Conservation (phyloP, 2,888 invertebrate species). For the Lasiommata megera region DNA sequence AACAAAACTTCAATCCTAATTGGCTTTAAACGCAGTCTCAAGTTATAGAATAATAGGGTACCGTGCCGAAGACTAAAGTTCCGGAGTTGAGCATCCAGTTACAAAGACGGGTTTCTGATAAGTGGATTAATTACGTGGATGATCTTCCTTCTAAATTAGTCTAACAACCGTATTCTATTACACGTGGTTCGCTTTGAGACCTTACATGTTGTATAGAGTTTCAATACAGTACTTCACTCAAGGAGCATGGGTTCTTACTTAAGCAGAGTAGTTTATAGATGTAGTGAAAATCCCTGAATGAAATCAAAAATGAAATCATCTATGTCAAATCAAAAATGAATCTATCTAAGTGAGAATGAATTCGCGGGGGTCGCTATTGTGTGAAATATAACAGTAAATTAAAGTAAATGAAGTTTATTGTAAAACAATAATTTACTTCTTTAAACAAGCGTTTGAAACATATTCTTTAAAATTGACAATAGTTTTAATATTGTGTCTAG, state of each 20-base stretch:
- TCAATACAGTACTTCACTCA: neutral
- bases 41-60: slow-evolving; percentile 23
- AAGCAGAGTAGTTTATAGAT: neutral
- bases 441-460: too few relatives aligned
- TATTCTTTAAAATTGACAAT: too few relatives aligned
- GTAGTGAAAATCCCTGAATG: too few relatives aligned
- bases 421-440: too few relatives aligned
- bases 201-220: slow-evolving; percentile 12
- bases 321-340: too few relatives aligned
- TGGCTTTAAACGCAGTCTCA: slow-evolving; percentile 16
- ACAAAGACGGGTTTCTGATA: slow-evolving; percentile 63
- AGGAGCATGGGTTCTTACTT: slow-evolving; percentile 2
- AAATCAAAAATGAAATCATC: too few relatives aligned
- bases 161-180: slow-evolving; percentile 61
- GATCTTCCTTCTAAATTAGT: slow-evolving; percentile 70
- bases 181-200: slow-evolving; percentile 34
- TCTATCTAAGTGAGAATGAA: too few relatives aligned
- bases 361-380: too few relatives aligned
- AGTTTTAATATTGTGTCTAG: too few relatives aligned
- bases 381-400: too few relatives aligned
- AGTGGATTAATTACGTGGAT: slow-evolving; percentile 76
- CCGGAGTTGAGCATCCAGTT: slow-evolving; percentile 52
- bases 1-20: slow-evolving; percentile 15
- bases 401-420: too few relatives aligned
- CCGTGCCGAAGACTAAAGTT: slow-evolving; percentile 27